Conservation (phyloP, 2,113 vertebrate species). For the Atherinomorus stipes region DNA sequence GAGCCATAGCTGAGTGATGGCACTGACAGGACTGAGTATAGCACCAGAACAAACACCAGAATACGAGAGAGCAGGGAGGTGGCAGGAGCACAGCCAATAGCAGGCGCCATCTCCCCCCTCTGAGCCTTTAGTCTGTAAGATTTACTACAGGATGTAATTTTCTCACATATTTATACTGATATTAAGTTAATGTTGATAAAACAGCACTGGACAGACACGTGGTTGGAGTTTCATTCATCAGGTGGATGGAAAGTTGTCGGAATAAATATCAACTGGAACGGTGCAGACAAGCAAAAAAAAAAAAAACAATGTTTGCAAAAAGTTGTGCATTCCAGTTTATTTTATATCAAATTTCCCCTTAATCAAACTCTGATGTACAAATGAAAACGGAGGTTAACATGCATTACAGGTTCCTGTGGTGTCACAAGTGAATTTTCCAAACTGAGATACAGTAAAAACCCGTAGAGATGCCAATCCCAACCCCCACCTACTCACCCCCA, state of each 20-base stretch:
- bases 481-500: conserved; percentile 55
- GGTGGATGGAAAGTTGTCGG: not conserved
- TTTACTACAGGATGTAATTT: too few species aligned
- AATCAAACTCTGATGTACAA: conserved; percentile 88
- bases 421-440: conserved; percentile 76
- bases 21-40: too few species aligned
- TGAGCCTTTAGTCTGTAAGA: too few species aligned
- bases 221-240: not conserved
- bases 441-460: conserved; percentile 82
- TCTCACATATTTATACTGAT: too few species aligned
- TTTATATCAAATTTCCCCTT: conserved; percentile 88
- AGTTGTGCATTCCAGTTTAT: conserved; percentile 88
- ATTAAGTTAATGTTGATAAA: too few species aligned
- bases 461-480: conserved; percentile 65
- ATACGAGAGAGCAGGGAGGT: too few species aligned
- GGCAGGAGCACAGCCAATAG: too few species aligned
- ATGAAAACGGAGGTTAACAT: conserved; percentile 87
- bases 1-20: too few species aligned
- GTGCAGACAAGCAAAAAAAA: conserved; percentile 13
- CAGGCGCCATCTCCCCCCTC: too few species aligned
- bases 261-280: not conserved
- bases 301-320: conserved; percentile 72
- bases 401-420: conserved; percentile 80
- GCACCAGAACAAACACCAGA: too few species aligned
- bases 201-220: not conserved